phyloP scores from a whole-genome alignment of 2,888 invertebrate genomes.

The Hypolimnas misippus region DNA sequence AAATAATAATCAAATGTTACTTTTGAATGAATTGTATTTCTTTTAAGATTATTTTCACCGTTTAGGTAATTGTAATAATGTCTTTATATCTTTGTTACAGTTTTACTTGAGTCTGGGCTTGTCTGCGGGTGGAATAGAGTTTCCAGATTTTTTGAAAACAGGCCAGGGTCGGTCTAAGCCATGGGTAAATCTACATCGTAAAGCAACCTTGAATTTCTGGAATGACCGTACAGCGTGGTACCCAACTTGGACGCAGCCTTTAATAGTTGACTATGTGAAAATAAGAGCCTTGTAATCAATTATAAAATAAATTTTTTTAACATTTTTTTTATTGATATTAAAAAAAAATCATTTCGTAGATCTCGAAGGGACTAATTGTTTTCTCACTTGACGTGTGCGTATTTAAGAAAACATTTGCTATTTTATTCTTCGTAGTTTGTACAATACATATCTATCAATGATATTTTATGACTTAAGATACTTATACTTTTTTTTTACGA shows the following conservation, averaged over 20 bases:
- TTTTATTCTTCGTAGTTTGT: too few relatives aligned
- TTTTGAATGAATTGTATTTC: too few relatives aligned
- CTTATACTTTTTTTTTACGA: too few relatives aligned
- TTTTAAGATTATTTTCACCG: not conserved
- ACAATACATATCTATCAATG: too few relatives aligned
- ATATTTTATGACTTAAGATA: too few relatives aligned
- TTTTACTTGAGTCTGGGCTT: slow-evolving; percentile 87
- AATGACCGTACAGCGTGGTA: slow-evolving; percentile 80
- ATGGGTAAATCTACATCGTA: slow-evolving; percentile 85
- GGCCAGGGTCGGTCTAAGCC: slow-evolving; percentile 78
- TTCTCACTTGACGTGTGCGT: too few relatives aligned
- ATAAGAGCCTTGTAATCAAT: slow-evolving; percentile 59
- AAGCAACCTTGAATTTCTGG: slow-evolving; percentile 85
- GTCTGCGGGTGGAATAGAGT: slow-evolving; percentile 87
- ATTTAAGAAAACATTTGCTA: too few relatives aligned
- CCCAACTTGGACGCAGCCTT: slow-evolving; percentile 81
- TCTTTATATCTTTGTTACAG: slow-evolving; percentile 62
- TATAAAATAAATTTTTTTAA: too few relatives aligned
- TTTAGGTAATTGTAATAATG: not conserved
- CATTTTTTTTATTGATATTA: too few relatives aligned
- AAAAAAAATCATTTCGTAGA: too few relatives aligned
- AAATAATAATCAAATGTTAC: too few relatives aligned
- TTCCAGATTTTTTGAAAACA: slow-evolving; percentile 82
- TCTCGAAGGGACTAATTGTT: too few relatives aligned
- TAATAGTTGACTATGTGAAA: slow-evolving; percentile 85